These are phyloP conservation scores for Ahaetulla prasina DNA, from an alignment of 2,113 vertebrate species.

Conservation along the genomic window DNA sequence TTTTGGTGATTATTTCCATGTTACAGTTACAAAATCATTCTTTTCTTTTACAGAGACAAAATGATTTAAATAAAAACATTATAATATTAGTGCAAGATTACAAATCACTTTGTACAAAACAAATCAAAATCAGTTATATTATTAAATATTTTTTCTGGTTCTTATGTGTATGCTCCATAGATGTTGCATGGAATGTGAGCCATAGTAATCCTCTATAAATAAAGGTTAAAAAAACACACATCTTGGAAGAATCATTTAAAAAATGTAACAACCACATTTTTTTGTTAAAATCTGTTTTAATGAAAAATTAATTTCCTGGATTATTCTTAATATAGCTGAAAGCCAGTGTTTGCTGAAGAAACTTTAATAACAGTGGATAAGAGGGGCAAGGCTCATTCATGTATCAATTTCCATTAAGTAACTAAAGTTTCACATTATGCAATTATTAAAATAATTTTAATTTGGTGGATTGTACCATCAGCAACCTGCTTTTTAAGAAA, in stretches of 20 bases:
- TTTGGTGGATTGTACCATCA: slow-evolving; percentile 24
- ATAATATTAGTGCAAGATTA: background rate
- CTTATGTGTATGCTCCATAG: background rate
- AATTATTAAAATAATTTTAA: slow-evolving; percentile 29
- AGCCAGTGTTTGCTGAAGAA: slow-evolving; percentile 5
- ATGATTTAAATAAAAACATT: background rate
- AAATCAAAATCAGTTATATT: background rate
- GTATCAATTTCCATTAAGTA: slow-evolving; percentile 17
- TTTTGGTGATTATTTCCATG: background rate
- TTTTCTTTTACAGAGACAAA: background rate
- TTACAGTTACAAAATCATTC: background rate
- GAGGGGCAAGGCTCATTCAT: background rate
- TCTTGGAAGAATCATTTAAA: background rate
- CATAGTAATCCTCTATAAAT: background rate
- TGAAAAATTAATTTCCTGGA: background rate
- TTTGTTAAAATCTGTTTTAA: slow-evolving; percentile 22
- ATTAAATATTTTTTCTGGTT: background rate
- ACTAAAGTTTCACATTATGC: slow-evolving; percentile 28
- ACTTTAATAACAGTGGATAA: background rate
- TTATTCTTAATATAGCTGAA: slow-evolving; percentile 31
- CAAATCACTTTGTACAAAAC: background rate
- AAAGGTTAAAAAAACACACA: background rate
- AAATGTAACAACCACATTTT: slow-evolving; percentile 11
- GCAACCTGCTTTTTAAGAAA: slow-evolving; percentile 26
- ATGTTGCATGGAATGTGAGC: background rate